These are phyloP conservation scores for Sebastes baramenuke DNA, from an alignment of 2,797 vertebrate species.

Conservation along the genomic window DNA sequence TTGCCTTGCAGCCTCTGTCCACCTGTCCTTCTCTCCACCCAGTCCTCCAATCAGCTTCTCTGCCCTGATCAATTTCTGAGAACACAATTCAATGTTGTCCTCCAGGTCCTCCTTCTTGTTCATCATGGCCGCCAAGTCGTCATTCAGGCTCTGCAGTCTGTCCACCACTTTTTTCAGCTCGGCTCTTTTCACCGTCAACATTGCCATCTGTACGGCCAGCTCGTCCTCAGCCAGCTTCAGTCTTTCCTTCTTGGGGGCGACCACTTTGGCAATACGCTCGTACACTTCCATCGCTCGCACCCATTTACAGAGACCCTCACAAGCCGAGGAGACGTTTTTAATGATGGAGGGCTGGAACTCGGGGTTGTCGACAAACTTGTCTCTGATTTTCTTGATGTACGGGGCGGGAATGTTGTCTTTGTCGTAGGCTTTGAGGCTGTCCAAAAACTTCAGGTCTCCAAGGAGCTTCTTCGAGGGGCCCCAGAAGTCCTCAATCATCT, in stretches of 20 bases:
- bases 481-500: constrained; percentile 96
- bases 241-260: constrained; percentile 89
- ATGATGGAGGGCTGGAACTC: constrained; percentile 91
- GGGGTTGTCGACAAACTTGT: constrained; percentile 88
- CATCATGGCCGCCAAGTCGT: constrained; percentile 88
- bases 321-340: constrained; percentile 93
- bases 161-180: constrained; percentile 89
- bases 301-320: constrained; percentile 95
- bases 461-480: constrained; percentile 92
- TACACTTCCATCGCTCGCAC: constrained; percentile 94
- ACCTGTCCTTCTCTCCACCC: constrained; percentile 93
- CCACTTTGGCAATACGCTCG: constrained; percentile 90
- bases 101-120: constrained; percentile 85
- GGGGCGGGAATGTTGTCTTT: constrained; percentile 89
- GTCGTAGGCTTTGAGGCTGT: constrained; percentile 89
- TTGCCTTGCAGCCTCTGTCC: constrained; percentile 89
- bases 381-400: constrained; percentile 91
- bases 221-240: constrained; percentile 85
- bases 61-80: constrained; percentile 89
- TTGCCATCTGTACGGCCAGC: constrained; percentile 85
- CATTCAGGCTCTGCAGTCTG: constrained; percentile 86
- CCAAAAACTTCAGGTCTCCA: constrained; percentile 92
- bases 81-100: constrained; percentile 90
- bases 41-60: constrained; percentile 94
- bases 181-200: constrained; percentile 85